Evolutionary conservation across 2,797 vertebrate species (phyloP), one percentile per base, ranked within the genome.

Genomic region (Tokudaia muenninki): DNA sequence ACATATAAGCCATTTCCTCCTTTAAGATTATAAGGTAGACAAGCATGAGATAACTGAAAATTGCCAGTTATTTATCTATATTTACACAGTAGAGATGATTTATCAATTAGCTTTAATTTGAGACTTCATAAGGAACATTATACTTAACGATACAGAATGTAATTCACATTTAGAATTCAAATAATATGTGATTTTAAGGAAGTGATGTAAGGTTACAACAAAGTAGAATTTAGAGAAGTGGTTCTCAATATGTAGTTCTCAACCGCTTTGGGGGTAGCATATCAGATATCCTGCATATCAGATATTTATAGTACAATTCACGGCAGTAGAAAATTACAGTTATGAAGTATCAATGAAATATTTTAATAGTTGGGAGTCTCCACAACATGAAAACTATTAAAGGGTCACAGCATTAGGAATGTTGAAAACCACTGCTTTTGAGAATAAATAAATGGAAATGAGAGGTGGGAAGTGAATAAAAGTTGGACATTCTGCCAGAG

Each of bases 51-150:
- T 2, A 10, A 70, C 81, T 87, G 72, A 83, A 70, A 70, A 57
- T 57, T 16, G 44, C 61, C 31, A 31, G 29, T 16, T 74, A 52
- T n/a, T 74, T 95, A 31, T 96, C 70, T 92, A 26, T 83, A 86
- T 94, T 74, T 74, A 61, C 13, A 89, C 1, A 89, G 90, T 37
- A 91, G 37, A 52, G 50, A 94, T 87, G 16, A 83, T 74, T 11
- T 52, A 37, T 74, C 82, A 79, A 92, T 82, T 87, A 95, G 31
- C 22, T 10, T 84, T 95, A 83, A 95, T 87, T 70, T 79, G 95
- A 57, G 19, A 50, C n/a, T 5, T 79, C 29, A 88, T 61, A 77
- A 92, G n/a, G 21, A 89, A 87, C 74, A 67, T 13, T 84, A 24
- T 84, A 24, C 31, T 87, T 74, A 91, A n/a, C n/a, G 65, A 82